phyloP scores from a whole-genome alignment of 2,888 invertebrate genomes.

The Mechanitis mazaeus region DNA sequence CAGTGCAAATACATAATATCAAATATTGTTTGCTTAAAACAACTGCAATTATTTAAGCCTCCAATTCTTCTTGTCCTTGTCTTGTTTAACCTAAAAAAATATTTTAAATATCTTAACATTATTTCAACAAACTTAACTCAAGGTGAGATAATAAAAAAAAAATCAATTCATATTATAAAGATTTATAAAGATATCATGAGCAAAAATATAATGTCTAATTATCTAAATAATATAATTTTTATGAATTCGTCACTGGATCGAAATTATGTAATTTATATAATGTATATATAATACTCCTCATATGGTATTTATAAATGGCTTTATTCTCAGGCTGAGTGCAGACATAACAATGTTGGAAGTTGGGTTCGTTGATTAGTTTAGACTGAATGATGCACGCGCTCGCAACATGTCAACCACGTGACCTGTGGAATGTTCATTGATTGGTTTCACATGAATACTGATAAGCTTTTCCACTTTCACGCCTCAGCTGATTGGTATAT shows the following conservation, averaged over 20 bases:
- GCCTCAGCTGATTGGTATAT: conserved; percentile 1
- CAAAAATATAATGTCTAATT: too few relatives aligned
- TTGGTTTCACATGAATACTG: conserved; percentile 42
- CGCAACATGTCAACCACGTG: conserved; percentile 43
- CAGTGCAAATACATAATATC: conserved; percentile 30
- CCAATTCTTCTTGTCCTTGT: conserved; percentile 11
- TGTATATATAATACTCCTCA: background rate
- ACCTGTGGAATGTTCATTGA: conserved; percentile 39
- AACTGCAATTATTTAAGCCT: conserved; percentile 9
- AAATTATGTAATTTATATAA: too few relatives aligned
- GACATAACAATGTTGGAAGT: conserved; percentile 17
- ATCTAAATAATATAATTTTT: too few relatives aligned
- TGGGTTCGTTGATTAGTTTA: conserved; percentile 27
- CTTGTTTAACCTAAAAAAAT: background rate
- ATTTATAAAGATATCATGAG: too few relatives aligned
- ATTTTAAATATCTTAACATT: too few relatives aligned
- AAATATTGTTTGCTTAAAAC: conserved; percentile 16
- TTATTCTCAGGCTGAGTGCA: conserved; percentile 13
- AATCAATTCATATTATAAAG: too few relatives aligned
- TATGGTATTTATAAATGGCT: conserved; percentile 11
- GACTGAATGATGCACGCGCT: conserved; percentile 43
- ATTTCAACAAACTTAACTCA: too few relatives aligned
- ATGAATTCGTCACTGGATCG: too few relatives aligned
- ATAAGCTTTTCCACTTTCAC: conserved; percentile 27
- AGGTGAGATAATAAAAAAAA: too few relatives aligned